These are phyloP conservation scores for Drosophila malerkotliana DNA, from an alignment of 1,140 invertebrate species.

Conservation along the genomic window DNA sequence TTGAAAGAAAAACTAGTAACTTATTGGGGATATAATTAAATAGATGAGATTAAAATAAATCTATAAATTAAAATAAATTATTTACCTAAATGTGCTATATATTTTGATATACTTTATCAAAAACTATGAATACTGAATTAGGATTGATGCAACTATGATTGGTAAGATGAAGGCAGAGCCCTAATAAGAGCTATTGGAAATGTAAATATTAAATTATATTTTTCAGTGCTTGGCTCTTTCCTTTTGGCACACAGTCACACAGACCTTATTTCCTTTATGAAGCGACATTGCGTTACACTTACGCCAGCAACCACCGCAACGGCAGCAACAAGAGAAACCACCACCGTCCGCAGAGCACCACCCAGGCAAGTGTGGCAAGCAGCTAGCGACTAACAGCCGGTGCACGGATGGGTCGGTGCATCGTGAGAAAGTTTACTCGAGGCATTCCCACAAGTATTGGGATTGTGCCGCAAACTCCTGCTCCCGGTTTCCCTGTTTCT, in stretches of 20 bases:
- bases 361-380: constrained; percentile 49
- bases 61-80: too few species aligned
- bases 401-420: constrained; percentile 56
- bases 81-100: too few species aligned
- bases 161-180: too few species aligned
- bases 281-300: constrained; percentile 80
- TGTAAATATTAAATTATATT: neutral
- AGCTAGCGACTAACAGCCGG: constrained; percentile 59
- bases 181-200: too few species aligned
- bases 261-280: constrained; percentile 79
- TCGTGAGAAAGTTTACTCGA: constrained; percentile 83
- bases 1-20: neutral
- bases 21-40: neutral
- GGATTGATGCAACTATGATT: too few species aligned
- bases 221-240: constrained; percentile 29
- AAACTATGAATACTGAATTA: too few species aligned
- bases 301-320: constrained; percentile 62
- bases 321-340: constrained; percentile 41
- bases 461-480: constrained; percentile 54
- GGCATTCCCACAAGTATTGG: constrained; percentile 83
- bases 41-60: neutral
- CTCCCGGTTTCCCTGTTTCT: constrained; percentile 29
- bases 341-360: constrained; percentile 48
- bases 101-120: too few species aligned
- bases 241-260: constrained; percentile 52